Base-by-base conservation (phyloP, 2,113 vertebrate genomes). In the Lasiurus borealis region DNA sequence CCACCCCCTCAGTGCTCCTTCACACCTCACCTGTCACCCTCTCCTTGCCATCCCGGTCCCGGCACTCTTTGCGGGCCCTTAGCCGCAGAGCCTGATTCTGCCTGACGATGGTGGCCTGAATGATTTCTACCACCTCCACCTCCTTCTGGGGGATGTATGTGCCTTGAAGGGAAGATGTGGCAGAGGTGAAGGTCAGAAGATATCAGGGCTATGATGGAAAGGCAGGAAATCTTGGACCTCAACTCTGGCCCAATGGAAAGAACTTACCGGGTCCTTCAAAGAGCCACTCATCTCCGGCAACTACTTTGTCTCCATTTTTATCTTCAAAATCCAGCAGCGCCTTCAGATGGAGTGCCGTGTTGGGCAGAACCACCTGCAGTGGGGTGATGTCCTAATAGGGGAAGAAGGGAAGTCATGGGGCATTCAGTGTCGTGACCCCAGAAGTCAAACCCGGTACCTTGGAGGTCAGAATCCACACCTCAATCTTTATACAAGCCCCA, bases 231-330 rank as follows among this genome's bases (percentile, higher is more conserved):
- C 48, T 36, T 6, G 0, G 31, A 34, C 29, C 44, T 59, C 4
- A 13, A 15, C 11, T 66, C 7, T 0, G 1, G n/a, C 71, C 25
- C 14, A 0, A 0, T 0, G 13, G 68, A 48, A 9, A 46, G 8
- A 21, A 91, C 97, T 94, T 36, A 99, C 99, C 99, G 3, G 99
- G 99, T 18, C 99, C 99, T 93, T 99, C 99, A 16, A 99, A 99
- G 5, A 99, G 98, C 99, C 99, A 99, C 97, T 99, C 99, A 0
- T 99, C 99, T 90, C 99, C 99, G 0, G 99, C 99, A 2, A 99
- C 96, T 1, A 98, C 97, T 90, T 98, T 99, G 82, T 98, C 96
- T 2, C 97, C 98, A 0, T 90, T 93, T 0, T 95, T 94, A 14
- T 98, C 98, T 77, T 99, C 97, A 21, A 99, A 99, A 97, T 99